Base-by-base conservation (phyloP, 2,888 invertebrate genomes). In the Invenusta paracnida region DNA sequence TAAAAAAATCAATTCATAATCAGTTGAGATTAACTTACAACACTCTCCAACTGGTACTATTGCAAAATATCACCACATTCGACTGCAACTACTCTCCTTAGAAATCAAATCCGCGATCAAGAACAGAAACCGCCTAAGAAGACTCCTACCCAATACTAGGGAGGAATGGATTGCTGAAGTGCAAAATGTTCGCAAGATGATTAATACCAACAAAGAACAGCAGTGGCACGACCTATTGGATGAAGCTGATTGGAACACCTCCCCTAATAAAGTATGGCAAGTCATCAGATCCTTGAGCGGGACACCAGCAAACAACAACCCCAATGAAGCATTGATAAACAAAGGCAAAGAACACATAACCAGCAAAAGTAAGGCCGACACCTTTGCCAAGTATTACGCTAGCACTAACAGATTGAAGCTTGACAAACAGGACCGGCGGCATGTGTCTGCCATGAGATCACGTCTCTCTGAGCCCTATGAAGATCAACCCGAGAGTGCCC, bases 261-360 rank as follows among this genome's bases (percentile, higher is more conserved):
- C 73, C 73, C 11, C 73, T 73, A 23, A 73, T 73, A 73, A 73
- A 73, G 73, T 73, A 5, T 73, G 73, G 73, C 73, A 23, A 73
- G 73, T 73, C 23, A 73, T 73, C 25, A 73, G 73, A 73, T 73
- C 73, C 17, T 23, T 73, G 73, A 73, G 73, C 5, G 73, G 73
- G 25, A n/a, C 73, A 23, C 73, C 73, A n/a, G 73, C 73, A 73
- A 73, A 23, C 73, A 73, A 73, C 73, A 73, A 73, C 25, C 73
- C 73, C 73, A 73, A 73, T 23, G 73, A 73, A 73, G 73, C 73
- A 73, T 73, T 73, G 73, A 73, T 73, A 5, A 73, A 73, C 11
- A 73, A 73, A 73, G 73, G 73, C 73, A 73, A 73, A 73, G 73
- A 73, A 73, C 73, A 73, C 73, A 73, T 73, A 13, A n/a, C 73